A percentile compares a stretch with the other conserved stretches of the same genome.
phyloP scores from a whole-genome alignment of 2,797 vertebrate genomes.

The Craterocephalus amniculus region DNA sequence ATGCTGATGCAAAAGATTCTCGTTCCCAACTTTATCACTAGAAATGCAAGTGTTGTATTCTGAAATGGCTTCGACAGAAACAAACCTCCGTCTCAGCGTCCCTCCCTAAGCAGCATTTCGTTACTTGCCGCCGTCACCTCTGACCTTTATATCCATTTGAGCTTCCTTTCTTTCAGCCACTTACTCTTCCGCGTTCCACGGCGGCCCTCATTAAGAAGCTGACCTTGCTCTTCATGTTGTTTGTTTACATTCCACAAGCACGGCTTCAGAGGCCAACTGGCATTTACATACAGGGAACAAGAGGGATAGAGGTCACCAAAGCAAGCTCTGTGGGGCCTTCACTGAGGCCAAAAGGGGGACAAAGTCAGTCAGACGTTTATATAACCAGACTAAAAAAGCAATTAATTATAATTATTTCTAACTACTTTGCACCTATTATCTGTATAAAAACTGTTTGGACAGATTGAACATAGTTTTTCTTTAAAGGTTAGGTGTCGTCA shows the following conservation, averaged over 20 bases:
- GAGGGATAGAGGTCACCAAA: constrained; percentile 34
- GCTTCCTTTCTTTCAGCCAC: constrained; percentile 35
- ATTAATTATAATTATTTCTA: neutral
- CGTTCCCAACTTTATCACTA: neutral
- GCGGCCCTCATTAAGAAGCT: constrained; percentile 66
- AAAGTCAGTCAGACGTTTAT: neutral
- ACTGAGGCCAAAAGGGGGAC: neutral
- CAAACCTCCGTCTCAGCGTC: neutral
- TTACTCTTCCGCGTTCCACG: constrained; percentile 61
- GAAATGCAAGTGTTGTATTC: neutral
- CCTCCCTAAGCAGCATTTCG: neutral
- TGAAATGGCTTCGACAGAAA: neutral
- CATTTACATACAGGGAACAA: constrained; percentile 39
- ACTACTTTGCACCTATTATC: neutral
- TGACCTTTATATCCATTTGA: constrained; percentile 42
- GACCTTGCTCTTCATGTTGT: constrained; percentile 53
- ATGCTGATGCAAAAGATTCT: neutral
- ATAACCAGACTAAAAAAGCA: neutral
- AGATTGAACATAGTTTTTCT: no score
- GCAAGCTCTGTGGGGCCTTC: constrained; percentile 11
- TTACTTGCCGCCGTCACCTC: constrained; percentile 16
- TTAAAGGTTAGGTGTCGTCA: no score
- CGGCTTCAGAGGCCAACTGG: constrained; percentile 42
- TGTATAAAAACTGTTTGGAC: no score
- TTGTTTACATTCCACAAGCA: constrained; percentile 74